These are phyloP conservation scores for Baryphthengus martii DNA, from an alignment of 2,113 vertebrate genomes.

Conservation along the genomic window DNA sequence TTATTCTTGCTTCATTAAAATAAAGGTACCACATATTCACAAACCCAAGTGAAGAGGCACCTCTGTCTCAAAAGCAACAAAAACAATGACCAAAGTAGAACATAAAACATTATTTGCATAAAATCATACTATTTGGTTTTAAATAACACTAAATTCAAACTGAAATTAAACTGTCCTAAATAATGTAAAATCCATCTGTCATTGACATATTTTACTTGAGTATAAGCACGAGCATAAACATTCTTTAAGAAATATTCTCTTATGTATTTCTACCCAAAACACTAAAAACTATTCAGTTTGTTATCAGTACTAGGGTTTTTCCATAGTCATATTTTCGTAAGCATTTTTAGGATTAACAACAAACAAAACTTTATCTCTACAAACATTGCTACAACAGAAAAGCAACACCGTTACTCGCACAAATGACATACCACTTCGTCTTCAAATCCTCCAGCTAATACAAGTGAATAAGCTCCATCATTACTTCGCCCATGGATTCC, in stretches of 20 bases:
- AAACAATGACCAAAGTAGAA: not conserved
- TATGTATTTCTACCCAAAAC: not conserved
- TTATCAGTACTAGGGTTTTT: not conserved
- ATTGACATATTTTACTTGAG: not conserved
- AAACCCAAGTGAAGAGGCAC: not conserved
- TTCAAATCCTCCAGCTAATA: slow-evolving; percentile 95
- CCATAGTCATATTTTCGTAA: not conserved
- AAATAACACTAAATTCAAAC: not conserved
- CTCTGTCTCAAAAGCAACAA: not conserved
- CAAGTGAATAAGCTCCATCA: slow-evolving; percentile 95
- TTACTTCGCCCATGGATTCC: slow-evolving; percentile 98
- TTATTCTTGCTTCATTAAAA: not conserved
- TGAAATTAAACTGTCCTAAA: not conserved
- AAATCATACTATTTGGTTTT: not conserved
- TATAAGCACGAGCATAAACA: not conserved
- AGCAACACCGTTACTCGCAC: not conserved
- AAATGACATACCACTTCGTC: slow-evolving; percentile 94
- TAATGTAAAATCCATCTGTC: not conserved
- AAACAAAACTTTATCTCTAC: not conserved
- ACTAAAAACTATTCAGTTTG: not conserved
- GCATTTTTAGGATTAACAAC: not conserved
- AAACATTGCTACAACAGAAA: not conserved
- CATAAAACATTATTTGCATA: not conserved
- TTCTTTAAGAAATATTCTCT: not conserved
- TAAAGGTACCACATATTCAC: not conserved